phyloP scores from a whole-genome alignment of 2,888 invertebrate genomes.

The Ptilodon capucinus region DNA sequence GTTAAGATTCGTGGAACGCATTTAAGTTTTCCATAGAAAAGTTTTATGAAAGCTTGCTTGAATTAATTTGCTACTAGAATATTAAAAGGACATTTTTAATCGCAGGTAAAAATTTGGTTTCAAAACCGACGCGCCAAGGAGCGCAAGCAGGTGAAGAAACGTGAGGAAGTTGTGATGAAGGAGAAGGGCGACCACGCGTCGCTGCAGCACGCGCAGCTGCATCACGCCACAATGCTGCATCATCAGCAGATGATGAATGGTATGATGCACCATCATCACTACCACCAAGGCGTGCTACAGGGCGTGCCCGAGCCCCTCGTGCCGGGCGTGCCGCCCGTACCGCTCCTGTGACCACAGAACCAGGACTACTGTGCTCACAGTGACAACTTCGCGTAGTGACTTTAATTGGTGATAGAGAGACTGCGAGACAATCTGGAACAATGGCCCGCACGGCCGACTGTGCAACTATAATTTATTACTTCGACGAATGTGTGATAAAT shows the following conservation, averaged over 20 bases:
- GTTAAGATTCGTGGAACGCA: background rate
- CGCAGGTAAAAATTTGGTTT: conserved; percentile 90
- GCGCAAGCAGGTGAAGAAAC: conserved; percentile 93
- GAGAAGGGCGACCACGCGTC: conserved; percentile 82
- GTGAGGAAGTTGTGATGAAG: conserved; percentile 86
- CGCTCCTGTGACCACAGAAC: conserved; percentile 78
- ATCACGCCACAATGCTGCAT: conserved; percentile 79
- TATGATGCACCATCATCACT: conserved; percentile 79
- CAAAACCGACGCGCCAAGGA: conserved; percentile 97
- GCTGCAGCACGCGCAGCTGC: conserved; percentile 76
- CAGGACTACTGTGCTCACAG: conserved; percentile 58
- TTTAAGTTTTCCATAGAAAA: background rate
- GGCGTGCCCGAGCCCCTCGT: conserved; percentile 77
- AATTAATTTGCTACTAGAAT: background rate
- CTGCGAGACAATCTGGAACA: conserved; percentile 23
- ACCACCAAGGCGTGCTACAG: conserved; percentile 77
- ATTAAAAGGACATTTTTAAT: conserved; percentile 9
- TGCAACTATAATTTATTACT: conserved; percentile 35
- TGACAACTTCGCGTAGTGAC: conserved; percentile 51
- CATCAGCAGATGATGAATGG: conserved; percentile 81
- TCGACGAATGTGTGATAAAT: conserved; percentile 62
- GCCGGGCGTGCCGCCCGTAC: conserved; percentile 71
- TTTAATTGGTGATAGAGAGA: conserved; percentile 13
- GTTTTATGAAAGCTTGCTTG: background rate
- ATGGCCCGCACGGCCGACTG: conserved; percentile 16